phyloP scores from a whole-genome alignment of 2,797 vertebrate genomes.

The Pachyuromys duprasi region DNA sequence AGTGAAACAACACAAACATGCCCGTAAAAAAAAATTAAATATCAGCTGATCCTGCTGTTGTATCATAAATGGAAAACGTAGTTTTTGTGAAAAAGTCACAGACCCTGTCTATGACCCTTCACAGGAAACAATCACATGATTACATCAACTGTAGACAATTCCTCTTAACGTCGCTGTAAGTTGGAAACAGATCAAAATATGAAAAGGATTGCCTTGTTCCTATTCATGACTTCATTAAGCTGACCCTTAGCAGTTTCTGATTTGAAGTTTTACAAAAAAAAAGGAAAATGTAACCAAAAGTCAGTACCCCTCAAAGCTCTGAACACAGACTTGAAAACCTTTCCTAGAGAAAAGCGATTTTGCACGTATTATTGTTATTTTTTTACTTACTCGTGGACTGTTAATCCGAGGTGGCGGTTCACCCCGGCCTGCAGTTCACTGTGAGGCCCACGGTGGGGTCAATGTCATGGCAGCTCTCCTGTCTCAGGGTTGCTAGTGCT shows the following conservation, averaged over 20 bases:
- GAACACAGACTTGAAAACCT: constrained; percentile 7
- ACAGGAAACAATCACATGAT: constrained; percentile 33
- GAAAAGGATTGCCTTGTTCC: neutral
- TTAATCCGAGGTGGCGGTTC: neutral
- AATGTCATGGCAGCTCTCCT: no score
- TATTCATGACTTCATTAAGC: neutral
- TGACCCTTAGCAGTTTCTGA: neutral
- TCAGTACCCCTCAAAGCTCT: neutral
- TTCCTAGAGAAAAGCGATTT: neutral
- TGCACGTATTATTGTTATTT: neutral
- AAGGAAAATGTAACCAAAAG: neutral
- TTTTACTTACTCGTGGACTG: neutral
- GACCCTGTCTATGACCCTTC: neutral
- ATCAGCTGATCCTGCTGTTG: neutral
- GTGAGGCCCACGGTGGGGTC: neutral
- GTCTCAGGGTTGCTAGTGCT: neutral
- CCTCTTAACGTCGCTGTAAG: neutral
- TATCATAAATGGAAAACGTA: neutral
- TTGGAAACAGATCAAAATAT: constrained; percentile 40
- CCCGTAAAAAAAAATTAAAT: neutral
- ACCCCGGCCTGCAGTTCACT: neutral
- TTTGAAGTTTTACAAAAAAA: constrained; percentile 16
- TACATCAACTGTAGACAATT: neutral
- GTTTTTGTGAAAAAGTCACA: neutral
- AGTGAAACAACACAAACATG: neutral